Evolutionary conservation across 2,888 invertebrate species (phyloP), one percentile per base, ranked within the genome.

Genomic region (Acronicta alni): DNA sequence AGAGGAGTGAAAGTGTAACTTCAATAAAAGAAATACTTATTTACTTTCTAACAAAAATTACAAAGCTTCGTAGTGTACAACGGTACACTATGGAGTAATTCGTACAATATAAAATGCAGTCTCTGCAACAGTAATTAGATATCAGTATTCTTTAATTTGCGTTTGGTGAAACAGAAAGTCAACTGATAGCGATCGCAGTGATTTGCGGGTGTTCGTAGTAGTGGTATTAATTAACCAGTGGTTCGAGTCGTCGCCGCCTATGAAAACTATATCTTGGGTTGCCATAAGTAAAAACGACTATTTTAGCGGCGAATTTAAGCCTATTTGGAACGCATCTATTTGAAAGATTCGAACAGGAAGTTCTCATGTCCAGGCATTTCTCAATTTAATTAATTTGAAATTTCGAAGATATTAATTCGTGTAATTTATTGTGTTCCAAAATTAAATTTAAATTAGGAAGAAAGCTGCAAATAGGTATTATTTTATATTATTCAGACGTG

Each of bases 21-120:
- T 51, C 71, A 66, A 61, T 62, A 64, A 67, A 58, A 49, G 59
- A 66, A 71, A 70, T 62, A 52, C 55, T 47, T 35, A 52, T 59
- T 47, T 72, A 76, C 80, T 80, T 81, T 81, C 81, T 78, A 79
- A 72, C 66, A 68, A 76, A 72, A 75, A 76, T 66, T 60, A 59
- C 63, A 67, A 69, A 65, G 65, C 58, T 53, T 49, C 53, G 35
- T 35, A n/a, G n/a, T 32, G 55, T 67, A 59, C 43, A 14, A 35
- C 51, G 14, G 55, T 68, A 58, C 44, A n/a, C 41, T 56, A 41
- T 42, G 56, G 44, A 39, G 17, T 47, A 37, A 18, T 38, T 52
- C 41, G 54, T 51, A 43, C 44, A 65, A 20, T 39, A 49, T 37
- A 60, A 69, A 66, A 63, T 57, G 48, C 45, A 57, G 54, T 60